Evolutionary conservation across 2,888 invertebrate genomes (phyloP).

Genomic region (Leptopilina myrica): DNA sequence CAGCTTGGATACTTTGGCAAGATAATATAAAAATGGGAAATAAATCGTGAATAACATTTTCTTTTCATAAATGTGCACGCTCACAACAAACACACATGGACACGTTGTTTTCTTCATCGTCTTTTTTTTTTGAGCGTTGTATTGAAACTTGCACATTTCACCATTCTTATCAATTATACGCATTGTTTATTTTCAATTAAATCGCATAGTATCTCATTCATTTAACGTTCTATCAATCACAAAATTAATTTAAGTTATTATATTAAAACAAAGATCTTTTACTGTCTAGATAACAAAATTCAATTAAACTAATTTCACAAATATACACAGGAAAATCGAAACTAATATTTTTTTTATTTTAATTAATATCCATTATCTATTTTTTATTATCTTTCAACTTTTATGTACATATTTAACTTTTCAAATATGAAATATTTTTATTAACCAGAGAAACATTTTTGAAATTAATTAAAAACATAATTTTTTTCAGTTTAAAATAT

Average conservation of each 20-base stretch:
- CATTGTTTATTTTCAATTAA: constrained; percentile 11
- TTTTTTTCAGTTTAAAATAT: not conserved
- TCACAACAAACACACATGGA: not conserved
- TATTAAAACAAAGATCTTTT: not conserved
- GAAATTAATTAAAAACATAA: not conserved
- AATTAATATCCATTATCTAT: not conserved
- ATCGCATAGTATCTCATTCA: constrained; percentile 1
- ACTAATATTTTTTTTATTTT: not conserved
- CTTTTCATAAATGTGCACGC: not conserved
- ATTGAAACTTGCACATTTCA: constrained; percentile 16
- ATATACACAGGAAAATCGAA: not conserved
- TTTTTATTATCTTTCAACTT: not conserved
- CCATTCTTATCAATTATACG: constrained; percentile 1
- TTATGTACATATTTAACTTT: not conserved
- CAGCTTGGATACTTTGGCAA: constrained; percentile 3
- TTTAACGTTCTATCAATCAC: not conserved
- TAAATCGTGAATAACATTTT: constrained; percentile 7
- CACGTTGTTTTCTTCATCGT: constrained; percentile 19
- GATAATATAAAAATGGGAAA: constrained; percentile 6
- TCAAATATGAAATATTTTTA: not conserved
- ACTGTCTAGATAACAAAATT: not conserved
- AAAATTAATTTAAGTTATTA: not conserved
- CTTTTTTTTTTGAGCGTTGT: constrained; percentile 2
- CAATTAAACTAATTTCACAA: not conserved
- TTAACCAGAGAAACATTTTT: not conserved